Evolutionary conservation across 2,888 invertebrate genomes (phyloP), one percentile per base, ranked within the genome.

Genomic region (Polydrusus tereticollis): DNA sequence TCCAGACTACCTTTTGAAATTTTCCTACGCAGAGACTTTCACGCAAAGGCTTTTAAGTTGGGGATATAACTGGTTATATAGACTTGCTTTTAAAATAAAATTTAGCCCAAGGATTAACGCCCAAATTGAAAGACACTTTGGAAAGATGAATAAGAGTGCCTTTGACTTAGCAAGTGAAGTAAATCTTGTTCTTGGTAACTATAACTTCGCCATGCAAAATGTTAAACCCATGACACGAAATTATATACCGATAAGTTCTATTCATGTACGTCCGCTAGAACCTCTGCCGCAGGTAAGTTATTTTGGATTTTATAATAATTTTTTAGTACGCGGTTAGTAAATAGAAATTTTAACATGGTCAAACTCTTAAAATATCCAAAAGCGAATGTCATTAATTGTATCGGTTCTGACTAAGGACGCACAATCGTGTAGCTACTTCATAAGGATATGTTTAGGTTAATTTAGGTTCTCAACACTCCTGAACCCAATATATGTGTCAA

Each of bases 1-100:
- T 45, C 84, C 85, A 12, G 82, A 82, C 58, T 45, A 81, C 2
- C 70, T 80, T 3, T 71, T 82, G n/a, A 77, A 79, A 2, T 80
- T 80, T 60, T 74, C 80, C 5, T 76, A 59, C 4, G 72, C 77
- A 23, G 70, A 81, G 65, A 78, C 77, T 0, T 82, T 83, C 65
- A 72, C 73, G 45, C 76, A 84, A 69, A 74, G 83, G 10, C n/a
- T 83, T 0, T 62, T 76, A 8, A 80, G 80, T 64, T 69, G 74
- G 1, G 12, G 74, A 7, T 76, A 69, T 36, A 66, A 75, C 18
- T 43, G 75, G 6, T 8, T 77, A 6, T 74, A 63, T 29, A 70
- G 72, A 60, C 2, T 69, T 1, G 38, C 52, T 8, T 20, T 52
- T 3, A 52, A 29, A 21, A 57, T 69, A 2, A 65, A 43, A 38